Evolutionary conservation across 2,113 vertebrate genomes (phyloP), one percentile per base, ranked within the genome.

Genomic region (Vulpes vulpes): DNA sequence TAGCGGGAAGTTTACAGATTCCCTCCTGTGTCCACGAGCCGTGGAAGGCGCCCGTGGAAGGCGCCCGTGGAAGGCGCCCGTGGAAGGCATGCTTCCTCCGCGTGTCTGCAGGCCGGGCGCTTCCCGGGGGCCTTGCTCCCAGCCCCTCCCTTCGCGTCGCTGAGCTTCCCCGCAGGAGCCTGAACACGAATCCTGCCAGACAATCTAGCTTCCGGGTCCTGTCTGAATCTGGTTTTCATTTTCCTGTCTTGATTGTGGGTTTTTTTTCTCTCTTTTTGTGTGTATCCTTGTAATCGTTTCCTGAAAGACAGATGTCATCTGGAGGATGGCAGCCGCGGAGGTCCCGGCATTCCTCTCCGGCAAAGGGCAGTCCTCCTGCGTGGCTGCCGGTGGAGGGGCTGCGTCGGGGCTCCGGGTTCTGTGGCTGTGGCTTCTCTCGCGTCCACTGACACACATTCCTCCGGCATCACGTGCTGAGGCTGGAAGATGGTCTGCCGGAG

Each of bases 21-120:
- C 51, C 83, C 10, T 23, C 32, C 3, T 32, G 62, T 27, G 8
- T 17, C 30, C 0, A 0, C 43, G 43, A 1, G 43, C 43, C 43
- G 43, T 43, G 43, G 43, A 43, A 43, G 1, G 38, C n/a, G 60
- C 49, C 32, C 3, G 11, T n/a, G 9, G 59, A 32, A 16, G 19
- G 30, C 35, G 60, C 49, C 43, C 43, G 43, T 43, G 43, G 43
- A 43, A 43, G 1, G 38, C n/a, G 60, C 49, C 32, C 3, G 11
- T n/a, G 9, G 59, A 32, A 16, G 19, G 30, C 35, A 32, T 49
- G 19, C 23, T 38, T 30, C 81, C 3, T 19, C 59, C 2, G 17
- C 2, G 15, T 23, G 43, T 43, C 43, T 43, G 43, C 43, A 7
- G 43, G 43, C 43, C 43, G 43, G 43, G 43, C 5, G 5, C 43